phyloP scores from a whole-genome alignment of 2,888 invertebrate genomes.

The Capitulum mitella region DNA sequence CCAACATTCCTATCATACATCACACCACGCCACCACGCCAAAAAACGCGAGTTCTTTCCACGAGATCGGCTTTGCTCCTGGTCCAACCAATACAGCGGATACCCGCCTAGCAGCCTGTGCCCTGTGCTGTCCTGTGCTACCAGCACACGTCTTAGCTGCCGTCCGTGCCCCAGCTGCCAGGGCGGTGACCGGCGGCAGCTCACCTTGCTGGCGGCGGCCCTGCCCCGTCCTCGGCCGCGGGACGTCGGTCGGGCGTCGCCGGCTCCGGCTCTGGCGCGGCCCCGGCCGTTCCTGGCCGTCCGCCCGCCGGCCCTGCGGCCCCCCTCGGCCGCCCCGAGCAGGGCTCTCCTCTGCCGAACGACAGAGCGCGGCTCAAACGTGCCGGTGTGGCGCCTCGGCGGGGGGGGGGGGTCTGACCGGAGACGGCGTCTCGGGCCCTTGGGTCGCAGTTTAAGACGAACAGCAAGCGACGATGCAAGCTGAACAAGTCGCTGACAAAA shows the following conservation, averaged over 20 bases:
- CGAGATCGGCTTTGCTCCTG: too few relatives aligned
- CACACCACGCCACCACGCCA: too few relatives aligned
- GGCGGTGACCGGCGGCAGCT: background rate
- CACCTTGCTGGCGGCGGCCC: background rate
- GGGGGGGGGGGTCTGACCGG: background rate
- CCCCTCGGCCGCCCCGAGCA: background rate
- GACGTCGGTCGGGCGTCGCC: background rate
- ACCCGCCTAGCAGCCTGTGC: too few relatives aligned
- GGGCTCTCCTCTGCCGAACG: background rate
- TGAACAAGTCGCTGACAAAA: background rate
- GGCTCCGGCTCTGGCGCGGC: background rate
- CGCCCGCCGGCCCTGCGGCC: background rate
- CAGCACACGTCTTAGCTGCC: background rate
- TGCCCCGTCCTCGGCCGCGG: background rate
- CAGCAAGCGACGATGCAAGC: background rate
- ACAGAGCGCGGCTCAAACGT: background rate
- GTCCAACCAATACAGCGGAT: too few relatives aligned
- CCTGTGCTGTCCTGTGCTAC: background rate
- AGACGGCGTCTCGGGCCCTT: background rate
- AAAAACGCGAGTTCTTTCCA: too few relatives aligned
- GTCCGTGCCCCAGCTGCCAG: background rate
- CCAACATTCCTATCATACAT: too few relatives aligned
- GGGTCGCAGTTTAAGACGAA: background rate
- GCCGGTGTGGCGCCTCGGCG: too few relatives aligned
- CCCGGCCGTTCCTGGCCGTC: background rate